Evolutionary conservation across 2,113 vertebrate genomes (phyloP).

Genomic region (Eulemur macaco): DNA sequence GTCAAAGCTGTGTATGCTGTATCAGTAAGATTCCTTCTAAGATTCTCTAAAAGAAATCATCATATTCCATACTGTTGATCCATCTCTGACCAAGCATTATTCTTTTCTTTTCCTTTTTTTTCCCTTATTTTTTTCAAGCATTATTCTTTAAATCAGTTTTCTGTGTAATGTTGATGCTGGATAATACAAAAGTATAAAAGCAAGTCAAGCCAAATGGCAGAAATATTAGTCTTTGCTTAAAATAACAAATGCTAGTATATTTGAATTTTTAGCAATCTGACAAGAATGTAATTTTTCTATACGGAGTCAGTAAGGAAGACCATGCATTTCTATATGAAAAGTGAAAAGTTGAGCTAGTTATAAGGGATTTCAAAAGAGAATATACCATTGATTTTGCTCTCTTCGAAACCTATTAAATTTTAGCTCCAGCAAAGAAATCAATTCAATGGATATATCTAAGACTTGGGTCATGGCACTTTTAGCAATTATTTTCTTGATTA

Average conservation of each 20-base stretch:
- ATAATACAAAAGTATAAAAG: neutral
- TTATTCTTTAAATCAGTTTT: neutral
- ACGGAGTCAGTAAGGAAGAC: conserved; percentile 46
- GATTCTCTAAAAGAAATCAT: neutral
- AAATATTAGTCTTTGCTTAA: neutral
- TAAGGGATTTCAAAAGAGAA: conserved; percentile 56
- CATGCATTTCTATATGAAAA: conserved; percentile 28
- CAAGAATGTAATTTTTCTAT: conserved; percentile 49
- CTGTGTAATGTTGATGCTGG: neutral
- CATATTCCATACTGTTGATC: neutral
- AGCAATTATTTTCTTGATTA: conserved; percentile 59
- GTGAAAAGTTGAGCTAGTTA: neutral
- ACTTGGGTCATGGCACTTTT: conserved; percentile 23
- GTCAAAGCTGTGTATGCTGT: neutral
- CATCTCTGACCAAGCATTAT: neutral
- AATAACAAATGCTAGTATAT: neutral
- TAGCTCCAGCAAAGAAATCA: conserved; percentile 64
- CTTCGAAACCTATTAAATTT: conserved; percentile 53
- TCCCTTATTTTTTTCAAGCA: no score
- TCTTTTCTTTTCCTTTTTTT: neutral
- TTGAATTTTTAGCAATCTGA: neutral
- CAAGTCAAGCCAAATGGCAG: neutral
- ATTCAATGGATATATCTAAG: conserved; percentile 37
- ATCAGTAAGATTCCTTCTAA: neutral
- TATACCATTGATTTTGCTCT: conserved; percentile 7